phyloP scores from a whole-genome alignment of 2,113 vertebrate genomes.

The Notechis scutatus region DNA sequence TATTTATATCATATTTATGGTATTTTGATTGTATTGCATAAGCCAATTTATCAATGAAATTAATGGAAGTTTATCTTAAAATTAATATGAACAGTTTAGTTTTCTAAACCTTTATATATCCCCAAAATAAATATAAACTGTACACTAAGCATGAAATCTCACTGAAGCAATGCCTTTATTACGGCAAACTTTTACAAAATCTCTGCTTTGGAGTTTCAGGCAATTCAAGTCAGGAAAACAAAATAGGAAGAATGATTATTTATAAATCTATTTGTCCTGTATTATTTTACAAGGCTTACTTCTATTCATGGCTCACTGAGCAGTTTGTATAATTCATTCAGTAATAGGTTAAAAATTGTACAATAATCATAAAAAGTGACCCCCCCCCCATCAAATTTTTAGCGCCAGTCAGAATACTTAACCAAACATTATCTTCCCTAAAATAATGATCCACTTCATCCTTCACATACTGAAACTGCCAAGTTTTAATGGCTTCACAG shows the following conservation, averaged over 20 bases:
- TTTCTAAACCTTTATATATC: background rate
- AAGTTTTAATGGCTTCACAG: background rate
- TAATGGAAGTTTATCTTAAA: background rate
- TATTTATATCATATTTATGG: background rate
- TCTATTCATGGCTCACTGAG: background rate
- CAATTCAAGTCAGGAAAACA: background rate
- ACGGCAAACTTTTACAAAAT: background rate
- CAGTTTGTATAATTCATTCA: background rate
- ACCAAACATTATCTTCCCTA: background rate
- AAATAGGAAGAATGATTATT: background rate
- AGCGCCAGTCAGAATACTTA: background rate
- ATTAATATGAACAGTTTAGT: background rate
- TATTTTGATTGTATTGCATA: background rate
- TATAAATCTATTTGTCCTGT: background rate
- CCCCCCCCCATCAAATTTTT: background rate
- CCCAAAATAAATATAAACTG: background rate
- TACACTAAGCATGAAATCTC: background rate
- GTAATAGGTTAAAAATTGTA: background rate
- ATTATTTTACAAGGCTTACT: background rate
- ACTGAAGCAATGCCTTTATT: background rate
- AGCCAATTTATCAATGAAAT: background rate
- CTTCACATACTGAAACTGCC: background rate
- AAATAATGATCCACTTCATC: background rate
- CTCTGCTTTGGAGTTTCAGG: background rate
- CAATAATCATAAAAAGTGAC: background rate